Base-by-base conservation (phyloP, 2,113 vertebrate genomes). In the Bettongia penicillata region DNA sequence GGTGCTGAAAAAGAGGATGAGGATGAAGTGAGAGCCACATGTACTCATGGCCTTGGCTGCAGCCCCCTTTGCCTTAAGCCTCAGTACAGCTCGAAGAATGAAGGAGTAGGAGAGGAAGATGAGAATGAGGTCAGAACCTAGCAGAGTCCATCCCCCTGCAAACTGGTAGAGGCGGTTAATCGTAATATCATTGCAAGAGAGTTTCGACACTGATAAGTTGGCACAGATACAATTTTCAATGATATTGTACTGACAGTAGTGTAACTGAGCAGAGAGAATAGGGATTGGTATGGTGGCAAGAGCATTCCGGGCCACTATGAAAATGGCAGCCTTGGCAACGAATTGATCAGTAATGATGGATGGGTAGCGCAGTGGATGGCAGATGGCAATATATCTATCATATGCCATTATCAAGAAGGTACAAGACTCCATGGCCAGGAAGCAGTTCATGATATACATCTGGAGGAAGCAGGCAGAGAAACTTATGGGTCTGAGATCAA, bases 1-100 rank as follows among this genome's bases (percentile, higher is more conserved):
- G 50, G 96, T 97, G 92, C 94, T 98, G 23, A 98, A 98, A 93
- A 97, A 98, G 2, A 97, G 94, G n/a, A 97, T 97, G 3, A 97
- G 96, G 9, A 97, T 95, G 61, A 97, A 96, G 48, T 98, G 97
- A 10, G 97, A 97, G 0, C 94, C 93, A 57, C 97, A 98, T 3
- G 97, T 98, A 51, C 95, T 95, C 5, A 97, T 93, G 37, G 97
- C 95, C 92, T 97, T 98, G 92, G 93, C 11, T 31, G 93, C 7
- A 12, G 97, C 95, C 37, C 95, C 95, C 3, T 92, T 50, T n/a
- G 94, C 51, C 91, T 95, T 94, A 49, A 96, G 92, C 89, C 61
- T 95, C 51, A 96, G 84, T 7, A 97, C 98, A 12, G 96, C 94
- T 94, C 91, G 0, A 0, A 98, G 94, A 3, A 97, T 98, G 23